A percentile compares a stretch with the other conserved stretches of the same genome.
phyloP scores from a whole-genome alignment of 1,140 invertebrate species.

The Brachionus manjavacas region DNA sequence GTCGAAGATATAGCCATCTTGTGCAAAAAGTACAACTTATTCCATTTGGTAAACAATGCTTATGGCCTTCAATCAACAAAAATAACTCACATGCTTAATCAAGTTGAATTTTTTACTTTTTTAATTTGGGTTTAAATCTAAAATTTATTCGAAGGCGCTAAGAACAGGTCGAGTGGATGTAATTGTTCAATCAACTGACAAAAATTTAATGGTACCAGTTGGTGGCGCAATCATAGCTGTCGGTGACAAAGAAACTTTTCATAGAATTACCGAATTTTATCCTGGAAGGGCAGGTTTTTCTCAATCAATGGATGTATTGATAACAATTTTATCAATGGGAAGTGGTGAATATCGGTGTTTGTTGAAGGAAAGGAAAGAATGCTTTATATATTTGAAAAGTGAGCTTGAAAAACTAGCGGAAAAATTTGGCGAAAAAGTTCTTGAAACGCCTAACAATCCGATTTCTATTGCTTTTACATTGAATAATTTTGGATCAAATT shows the following conservation, averaged over 20 bases:
- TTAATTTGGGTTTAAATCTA: not conserved
- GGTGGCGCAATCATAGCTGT: slow-evolving; percentile 76
- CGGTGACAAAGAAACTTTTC: slow-evolving; percentile 63
- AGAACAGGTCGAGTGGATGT: slow-evolving; percentile 69
- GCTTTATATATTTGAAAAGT: slow-evolving; percentile 62
- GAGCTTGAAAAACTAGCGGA: slow-evolving; percentile 63
- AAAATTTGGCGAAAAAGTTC: slow-evolving; percentile 63
- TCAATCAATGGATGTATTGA: slow-evolving; percentile 72
- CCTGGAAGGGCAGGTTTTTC: slow-evolving; percentile 69
- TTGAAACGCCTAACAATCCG: slow-evolving; percentile 67
- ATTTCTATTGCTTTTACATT: slow-evolving; percentile 66
- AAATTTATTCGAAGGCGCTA: slow-evolving; percentile 47
- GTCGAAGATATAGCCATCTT: slow-evolving; percentile 60
- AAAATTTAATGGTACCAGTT: slow-evolving; percentile 82
- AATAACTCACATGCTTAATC: slow-evolving; percentile 69
- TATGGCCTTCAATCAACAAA: slow-evolving; percentile 75
- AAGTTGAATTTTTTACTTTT: slow-evolving; percentile 59
- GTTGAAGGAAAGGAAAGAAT: slow-evolving; percentile 27
- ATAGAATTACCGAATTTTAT: slow-evolving; percentile 43
- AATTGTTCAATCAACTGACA: slow-evolving; percentile 80
- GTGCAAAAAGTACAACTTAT: slow-evolving; percentile 66
- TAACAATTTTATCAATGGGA: slow-evolving; percentile 74
- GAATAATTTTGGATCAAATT: not conserved
- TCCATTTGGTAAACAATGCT: slow-evolving; percentile 80
- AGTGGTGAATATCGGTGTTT: not conserved